A percentile compares a stretch with the other conserved stretches of the same genome.
These are phyloP conservation scores for Oncorhynchus tshawytscha DNA, from an alignment of 2,113 vertebrate genomes.

Conservation along the genomic window DNA sequence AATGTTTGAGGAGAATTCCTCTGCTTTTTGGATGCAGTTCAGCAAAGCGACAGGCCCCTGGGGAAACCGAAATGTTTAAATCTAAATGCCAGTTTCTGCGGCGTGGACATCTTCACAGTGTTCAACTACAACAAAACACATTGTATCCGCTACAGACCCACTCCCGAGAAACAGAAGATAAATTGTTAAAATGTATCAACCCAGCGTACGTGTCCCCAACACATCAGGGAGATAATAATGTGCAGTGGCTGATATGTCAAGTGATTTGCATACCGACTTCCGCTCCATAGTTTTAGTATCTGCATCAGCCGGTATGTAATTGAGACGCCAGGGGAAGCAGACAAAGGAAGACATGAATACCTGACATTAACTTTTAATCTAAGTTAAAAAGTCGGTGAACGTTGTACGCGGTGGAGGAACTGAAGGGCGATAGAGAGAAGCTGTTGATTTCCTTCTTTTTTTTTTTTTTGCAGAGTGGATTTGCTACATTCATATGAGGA, in stretches of 20 bases:
- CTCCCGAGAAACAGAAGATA: background rate
- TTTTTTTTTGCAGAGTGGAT: slow-evolving; percentile 14
- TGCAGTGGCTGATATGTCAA: slow-evolving; percentile 44
- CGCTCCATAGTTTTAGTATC: slow-evolving; percentile 56
- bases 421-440: slow-evolving; percentile 24
- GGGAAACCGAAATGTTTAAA: background rate
- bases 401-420: slow-evolving; percentile 25
- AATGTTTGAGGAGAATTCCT: slow-evolving; percentile 6
- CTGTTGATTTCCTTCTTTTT: slow-evolving; percentile 5
- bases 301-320: slow-evolving; percentile 61
- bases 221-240: background rate
- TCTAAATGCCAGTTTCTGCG: background rate
- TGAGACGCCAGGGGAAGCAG: slow-evolving; percentile 42
- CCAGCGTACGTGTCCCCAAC: background rate
- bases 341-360: slow-evolving; percentile 23
- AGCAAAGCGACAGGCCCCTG: background rate
- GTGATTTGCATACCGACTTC: slow-evolving; percentile 57
- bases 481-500: slow-evolving; percentile 55
- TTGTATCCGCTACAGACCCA: no score
- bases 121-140: no score
- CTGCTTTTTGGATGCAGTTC: slow-evolving; percentile 1
- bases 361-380: slow-evolving; percentile 53
- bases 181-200: background rate
- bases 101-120: background rate
- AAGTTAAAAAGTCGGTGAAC: slow-evolving; percentile 31